Percentiles rank a stretch among this genome's conserved stretches.
phyloP scores from a whole-genome alignment of 2,113 vertebrate species.

The Albula goreensis region DNA sequence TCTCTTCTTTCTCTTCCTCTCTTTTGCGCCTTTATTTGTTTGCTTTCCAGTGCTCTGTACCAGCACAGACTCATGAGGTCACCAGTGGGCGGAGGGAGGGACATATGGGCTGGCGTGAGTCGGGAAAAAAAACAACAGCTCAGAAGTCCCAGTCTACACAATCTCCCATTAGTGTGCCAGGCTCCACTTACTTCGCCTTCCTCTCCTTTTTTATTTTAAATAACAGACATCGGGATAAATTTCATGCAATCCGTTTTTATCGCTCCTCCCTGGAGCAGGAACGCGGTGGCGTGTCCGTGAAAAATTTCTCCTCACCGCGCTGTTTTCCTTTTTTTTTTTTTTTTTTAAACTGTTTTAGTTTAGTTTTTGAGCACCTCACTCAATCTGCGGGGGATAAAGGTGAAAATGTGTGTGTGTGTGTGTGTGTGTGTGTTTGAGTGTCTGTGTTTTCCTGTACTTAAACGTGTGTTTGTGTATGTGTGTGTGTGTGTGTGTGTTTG shows the following conservation, averaged over 20 bases:
- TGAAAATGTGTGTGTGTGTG: too few relatives aligned
- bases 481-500: too few relatives aligned
- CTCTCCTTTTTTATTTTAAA: too few relatives aligned
- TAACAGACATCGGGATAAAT: not conserved
- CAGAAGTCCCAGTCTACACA: not conserved
- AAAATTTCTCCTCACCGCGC: not conserved
- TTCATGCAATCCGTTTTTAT: not conserved
- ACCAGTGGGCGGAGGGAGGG: not conserved
- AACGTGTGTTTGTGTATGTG: too few relatives aligned
- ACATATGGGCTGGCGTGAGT: not conserved
- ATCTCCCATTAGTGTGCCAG: not conserved
- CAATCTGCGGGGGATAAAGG: too few relatives aligned
- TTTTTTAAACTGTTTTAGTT: not conserved
- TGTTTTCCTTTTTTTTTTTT: too few relatives aligned
- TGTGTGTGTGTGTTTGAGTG: too few relatives aligned
- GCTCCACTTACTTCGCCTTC: not conserved
- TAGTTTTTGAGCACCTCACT: not conserved
- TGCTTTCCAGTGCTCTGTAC: not conserved
- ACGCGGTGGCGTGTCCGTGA: not conserved
- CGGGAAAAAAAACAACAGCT: too few relatives aligned
- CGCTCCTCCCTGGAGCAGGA: too few relatives aligned
- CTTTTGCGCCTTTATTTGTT: not conserved
- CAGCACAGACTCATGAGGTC: not conserved
- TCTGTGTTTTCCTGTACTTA: too few relatives aligned
- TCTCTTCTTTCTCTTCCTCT: slow-evolving; percentile 41